Evolutionary conservation across 2,888 invertebrate species (phyloP).

Genomic region (Apotomis betuletana): DNA sequence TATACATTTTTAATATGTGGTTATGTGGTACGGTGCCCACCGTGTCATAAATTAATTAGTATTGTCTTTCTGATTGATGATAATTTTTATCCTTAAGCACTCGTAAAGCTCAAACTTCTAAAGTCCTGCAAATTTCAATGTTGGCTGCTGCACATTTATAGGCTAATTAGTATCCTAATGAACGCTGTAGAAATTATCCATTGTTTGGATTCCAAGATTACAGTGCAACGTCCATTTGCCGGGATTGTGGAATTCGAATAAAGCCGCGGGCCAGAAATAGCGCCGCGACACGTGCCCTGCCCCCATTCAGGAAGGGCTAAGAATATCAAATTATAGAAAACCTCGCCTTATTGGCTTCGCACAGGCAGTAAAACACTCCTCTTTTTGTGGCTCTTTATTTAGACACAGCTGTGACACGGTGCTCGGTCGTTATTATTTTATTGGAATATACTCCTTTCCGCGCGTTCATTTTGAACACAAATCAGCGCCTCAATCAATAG

Average conservation of each 20-base stretch:
- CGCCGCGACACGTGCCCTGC: constrained; percentile 21
- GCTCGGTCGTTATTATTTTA: neutral
- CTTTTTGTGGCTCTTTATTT: constrained; percentile 7
- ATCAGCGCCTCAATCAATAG: too few species aligned
- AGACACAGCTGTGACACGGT: neutral
- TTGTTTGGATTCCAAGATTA: neutral
- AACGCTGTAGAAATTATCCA: neutral
- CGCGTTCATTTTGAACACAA: too few species aligned
- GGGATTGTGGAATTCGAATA: constrained; percentile 24
- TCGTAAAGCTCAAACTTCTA: too few species aligned
- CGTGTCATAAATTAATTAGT: too few species aligned
- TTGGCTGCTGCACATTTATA: too few species aligned
- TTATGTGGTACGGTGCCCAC: too few species aligned
- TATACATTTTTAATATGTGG: too few species aligned
- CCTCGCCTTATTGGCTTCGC: neutral
- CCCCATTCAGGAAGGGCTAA: constrained; percentile 34
- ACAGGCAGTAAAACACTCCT: constrained; percentile 5
- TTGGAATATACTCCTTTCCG: too few species aligned
- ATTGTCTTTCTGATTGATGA: too few species aligned
- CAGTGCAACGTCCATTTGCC: constrained; percentile 8
- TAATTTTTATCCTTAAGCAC: too few species aligned
- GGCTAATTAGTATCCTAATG: too few species aligned
- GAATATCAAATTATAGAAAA: constrained; percentile 22
- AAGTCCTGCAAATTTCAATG: too few species aligned
- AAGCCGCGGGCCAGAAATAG: constrained; percentile 27